phyloP scores from a whole-genome alignment of 2,797 vertebrate species.

The Enteromius afrohamiltoni region DNA sequence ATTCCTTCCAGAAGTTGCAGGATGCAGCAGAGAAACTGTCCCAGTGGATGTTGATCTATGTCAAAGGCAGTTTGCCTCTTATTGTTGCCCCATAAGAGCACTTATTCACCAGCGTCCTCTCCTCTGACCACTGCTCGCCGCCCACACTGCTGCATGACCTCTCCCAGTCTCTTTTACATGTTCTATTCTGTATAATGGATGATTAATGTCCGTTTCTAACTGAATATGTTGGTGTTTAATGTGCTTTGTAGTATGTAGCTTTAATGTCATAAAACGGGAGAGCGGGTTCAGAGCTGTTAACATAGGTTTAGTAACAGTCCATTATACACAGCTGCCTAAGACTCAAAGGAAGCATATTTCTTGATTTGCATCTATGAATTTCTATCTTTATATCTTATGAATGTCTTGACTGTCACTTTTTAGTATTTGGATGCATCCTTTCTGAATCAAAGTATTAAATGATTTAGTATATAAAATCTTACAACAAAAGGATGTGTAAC shows the following conservation, averaged over 20 bases:
- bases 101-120: background rate
- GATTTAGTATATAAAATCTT: background rate
- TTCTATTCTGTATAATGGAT: conserved; percentile 1
- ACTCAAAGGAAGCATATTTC: background rate
- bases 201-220: background rate
- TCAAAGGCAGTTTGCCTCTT: background rate
- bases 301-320: background rate
- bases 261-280: conserved; percentile 6
- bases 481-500: background rate
- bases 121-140: background rate
- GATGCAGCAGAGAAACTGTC: background rate
- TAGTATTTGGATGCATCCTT: background rate
- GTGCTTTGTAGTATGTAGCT: background rate
- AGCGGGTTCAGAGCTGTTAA: background rate
- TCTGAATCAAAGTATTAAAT: background rate
- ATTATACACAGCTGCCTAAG: background rate
- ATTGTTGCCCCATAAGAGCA: background rate
- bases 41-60: background rate
- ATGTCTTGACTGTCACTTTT: background rate
- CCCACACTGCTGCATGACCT: conserved; percentile 24
- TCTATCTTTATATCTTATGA: background rate
- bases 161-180: conserved; percentile 20
- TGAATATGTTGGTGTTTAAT: conserved; percentile 7
- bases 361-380: background rate
- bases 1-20: background rate